Evolutionary conservation across 2,888 invertebrate genomes (phyloP), one percentile per base, ranked within the genome.

Genomic region (Arctia plantaginis): DNA sequence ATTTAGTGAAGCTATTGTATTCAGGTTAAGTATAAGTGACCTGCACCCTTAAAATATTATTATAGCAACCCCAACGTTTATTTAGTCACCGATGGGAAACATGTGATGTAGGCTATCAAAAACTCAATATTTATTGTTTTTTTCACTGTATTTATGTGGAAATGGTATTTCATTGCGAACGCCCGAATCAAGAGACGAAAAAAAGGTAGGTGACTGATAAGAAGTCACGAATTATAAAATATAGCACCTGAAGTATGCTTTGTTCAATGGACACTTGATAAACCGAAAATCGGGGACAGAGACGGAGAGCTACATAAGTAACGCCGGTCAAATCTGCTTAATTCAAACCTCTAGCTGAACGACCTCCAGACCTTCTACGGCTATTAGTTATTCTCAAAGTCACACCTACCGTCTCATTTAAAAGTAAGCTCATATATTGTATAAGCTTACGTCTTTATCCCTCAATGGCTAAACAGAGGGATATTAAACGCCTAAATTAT

Each of bases 11-110:
- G 71, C 64, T 74, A 80, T 77, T 81, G 74, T 83, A 76, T 81
- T 76, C 62, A 69, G 81, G 81, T 80, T 80, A 81, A 81, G 78
- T 83, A 81, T 41, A 64, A 73, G 75, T 70, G 82, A 83, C 83
- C 83, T 81, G 76, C 65, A 71, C 59, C 74, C 71, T 66, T 69
- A 73, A 77, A 81, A 83, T 77, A 74, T 74, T 76, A 80, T 74
- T 80, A 76, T 76, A 69, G 66, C 71, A 55, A 23, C 35, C 71
- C 44, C 69, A 83, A 77, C 71, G 69, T 73, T 64, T 72, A 71
- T 76, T 51, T 27, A 73, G 64, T 47, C 62, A 15, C 68, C 7
- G 27, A 44, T 33, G 41, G 18, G 62, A 47, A 72, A 62, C 47
- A 62, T 62, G 30, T 66, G 33, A 47, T 33, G 51, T n/a, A 66